Conservation (phyloP, 2,888 invertebrate genomes). For the Xiphydria camelus region DNA sequence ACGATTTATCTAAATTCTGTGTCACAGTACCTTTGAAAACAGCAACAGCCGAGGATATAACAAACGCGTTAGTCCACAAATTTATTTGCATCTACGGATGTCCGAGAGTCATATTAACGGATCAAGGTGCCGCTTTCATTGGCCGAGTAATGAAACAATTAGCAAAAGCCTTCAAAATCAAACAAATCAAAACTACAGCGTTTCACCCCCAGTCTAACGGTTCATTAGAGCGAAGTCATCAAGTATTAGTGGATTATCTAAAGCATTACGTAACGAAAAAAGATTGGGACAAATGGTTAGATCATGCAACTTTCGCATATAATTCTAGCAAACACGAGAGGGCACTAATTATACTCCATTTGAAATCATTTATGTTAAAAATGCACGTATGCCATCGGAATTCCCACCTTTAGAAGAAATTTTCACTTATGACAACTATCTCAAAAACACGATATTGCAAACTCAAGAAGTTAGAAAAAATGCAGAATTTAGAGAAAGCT, state of each 20-base stretch:
- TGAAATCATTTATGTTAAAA: conserved; percentile 3
- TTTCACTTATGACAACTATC: too few relatives aligned
- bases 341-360: conserved; percentile 8
- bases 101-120: conserved; percentile 13
- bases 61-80: conserved; percentile 12
- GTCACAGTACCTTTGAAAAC: conserved; percentile 10
- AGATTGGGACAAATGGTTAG: conserved; percentile 11
- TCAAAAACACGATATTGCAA: too few relatives aligned
- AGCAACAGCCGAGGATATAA: conserved; percentile 16
- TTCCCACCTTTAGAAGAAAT: too few relatives aligned
- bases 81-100: conserved; percentile 18
- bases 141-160: conserved; percentile 5
- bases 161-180: conserved; percentile 8
- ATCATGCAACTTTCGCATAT: conserved; percentile 8
- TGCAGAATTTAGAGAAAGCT: conserved; percentile 14
- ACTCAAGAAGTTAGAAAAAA: conserved; percentile 2
- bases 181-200: conserved; percentile 11
- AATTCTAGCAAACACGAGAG: conserved; percentile 15
- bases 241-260: conserved; percentile 11
- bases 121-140: conserved; percentile 19
- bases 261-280: conserved; percentile 5
- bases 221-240: conserved; percentile 14
- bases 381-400: conserved; percentile 1
- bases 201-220: conserved; percentile 17
- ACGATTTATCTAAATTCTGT: conserved; percentile 12